Evolutionary conservation across 2,797 vertebrate species (phyloP).

Genomic region (Falco cherrug): DNA sequence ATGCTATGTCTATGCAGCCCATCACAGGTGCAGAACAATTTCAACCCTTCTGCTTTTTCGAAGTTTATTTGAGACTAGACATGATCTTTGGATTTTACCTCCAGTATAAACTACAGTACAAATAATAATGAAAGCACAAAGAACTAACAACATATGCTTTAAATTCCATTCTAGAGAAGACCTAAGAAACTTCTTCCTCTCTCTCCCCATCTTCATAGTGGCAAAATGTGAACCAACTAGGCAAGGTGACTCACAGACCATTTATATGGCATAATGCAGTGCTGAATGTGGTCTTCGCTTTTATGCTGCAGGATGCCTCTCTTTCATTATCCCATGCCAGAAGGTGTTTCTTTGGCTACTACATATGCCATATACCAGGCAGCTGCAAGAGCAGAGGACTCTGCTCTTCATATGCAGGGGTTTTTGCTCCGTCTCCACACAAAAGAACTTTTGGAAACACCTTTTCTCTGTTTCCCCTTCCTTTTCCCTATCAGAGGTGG

Average conservation of each 20-base stretch:
- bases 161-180: background rate
- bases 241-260: background rate
- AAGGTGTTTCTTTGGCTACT: background rate
- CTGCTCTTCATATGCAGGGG: background rate
- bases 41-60: background rate
- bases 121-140: background rate
- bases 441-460: background rate
- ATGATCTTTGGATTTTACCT: background rate
- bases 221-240: background rate
- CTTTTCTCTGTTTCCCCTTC: background rate
- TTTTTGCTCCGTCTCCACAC: background rate
- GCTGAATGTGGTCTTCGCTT: background rate
- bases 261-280: background rate
- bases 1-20: fast-evolving
- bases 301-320: background rate
- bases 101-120: background rate
- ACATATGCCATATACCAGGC: fast-evolving
- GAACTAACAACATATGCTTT: background rate
- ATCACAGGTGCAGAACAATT: background rate
- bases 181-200: background rate
- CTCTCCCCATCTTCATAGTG: background rate
- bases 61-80: background rate
- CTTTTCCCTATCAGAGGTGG: background rate
- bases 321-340: background rate
- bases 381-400: background rate